Evolutionary conservation across 2,797 vertebrate species (phyloP), one percentile per base, ranked within the genome.

Genomic region (Halcyon smyrnensis): DNA sequence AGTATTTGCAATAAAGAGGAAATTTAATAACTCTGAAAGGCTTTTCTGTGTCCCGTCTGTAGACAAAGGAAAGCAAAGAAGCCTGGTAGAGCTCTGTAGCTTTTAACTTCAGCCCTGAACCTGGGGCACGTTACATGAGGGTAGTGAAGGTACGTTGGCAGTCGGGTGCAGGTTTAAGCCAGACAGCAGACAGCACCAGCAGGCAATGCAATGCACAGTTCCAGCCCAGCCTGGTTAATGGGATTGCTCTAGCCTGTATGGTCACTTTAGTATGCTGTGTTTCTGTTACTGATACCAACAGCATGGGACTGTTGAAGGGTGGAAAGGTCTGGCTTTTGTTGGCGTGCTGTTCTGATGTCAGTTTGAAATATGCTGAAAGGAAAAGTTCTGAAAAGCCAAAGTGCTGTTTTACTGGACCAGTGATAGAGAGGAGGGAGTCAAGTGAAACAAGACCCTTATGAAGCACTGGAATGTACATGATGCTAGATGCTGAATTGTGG

Each of bases 271-370:
- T 71, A 16, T 1, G 0, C 48, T 64, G 50, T 90, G 70, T 92
- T 85, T 93, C 60, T 76, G 67, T 95, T 90, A 94, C 37, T 79
- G 77, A 76, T 94, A 88, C 70, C 80, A 88, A 84, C 32, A 39
- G 1, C 6, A 15, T 59, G 37, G 68, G 36, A 32, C 67, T 88
- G 84, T 62, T 76, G 70, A 79, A 87, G 62, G 62, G 83, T 68
- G 57, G 60, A 84, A 85, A 77, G 39, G 50, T 89, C 93, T 95
- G 95, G 89, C 63, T 96, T 95, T 89, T 71, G 92, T 91, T 93
- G 75, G 45, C 51, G 28, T 79, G 46, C 63, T 54, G 39, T 71
- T 92, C 73, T 59, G 36, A 50, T 86, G 92, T 94, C 92, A 89
- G 48, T 92, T 94, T 95, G 89, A 96, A 88, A 96, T 88, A 73